These are phyloP conservation scores for Lutjanus erythropterus DNA, from an alignment of 2,113 vertebrate genomes.

Conservation along the genomic window DNA sequence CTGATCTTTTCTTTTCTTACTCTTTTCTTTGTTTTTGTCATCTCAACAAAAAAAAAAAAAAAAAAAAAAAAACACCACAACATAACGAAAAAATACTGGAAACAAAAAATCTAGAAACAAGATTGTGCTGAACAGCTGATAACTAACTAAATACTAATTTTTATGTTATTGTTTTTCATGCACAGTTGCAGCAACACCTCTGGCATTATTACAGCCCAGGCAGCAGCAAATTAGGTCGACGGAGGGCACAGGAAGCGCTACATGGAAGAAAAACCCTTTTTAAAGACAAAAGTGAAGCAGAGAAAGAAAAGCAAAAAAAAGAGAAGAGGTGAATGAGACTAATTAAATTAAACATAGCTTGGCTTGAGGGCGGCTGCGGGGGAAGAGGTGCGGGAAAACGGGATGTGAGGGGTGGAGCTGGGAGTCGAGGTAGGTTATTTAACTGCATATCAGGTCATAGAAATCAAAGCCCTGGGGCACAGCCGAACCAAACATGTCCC, in stretches of 20 bases:
- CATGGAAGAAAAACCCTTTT: slow-evolving; percentile 25
- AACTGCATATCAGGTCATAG: slow-evolving; percentile 71
- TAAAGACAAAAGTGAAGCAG: slow-evolving; percentile 41
- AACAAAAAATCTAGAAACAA: slow-evolving; percentile 18
- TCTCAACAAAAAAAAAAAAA: neutral
- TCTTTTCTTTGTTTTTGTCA: slow-evolving; percentile 24
- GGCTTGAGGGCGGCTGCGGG: slow-evolving; percentile 48
- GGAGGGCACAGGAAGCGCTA: slow-evolving; percentile 33
- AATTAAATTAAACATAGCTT: slow-evolving; percentile 69
- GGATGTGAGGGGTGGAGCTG: slow-evolving; percentile 55
- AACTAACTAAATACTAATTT: slow-evolving; percentile 37
- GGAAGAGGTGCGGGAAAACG: slow-evolving; percentile 39
- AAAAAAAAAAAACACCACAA: neutral
- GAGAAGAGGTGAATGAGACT: slow-evolving; percentile 51
- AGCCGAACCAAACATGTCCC: slow-evolving; percentile 71
- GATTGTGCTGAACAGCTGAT: slow-evolving; percentile 21
- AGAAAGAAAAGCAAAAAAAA: slow-evolving; percentile 5
- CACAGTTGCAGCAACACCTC: slow-evolving; percentile 18
- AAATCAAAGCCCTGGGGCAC: slow-evolving; percentile 71
- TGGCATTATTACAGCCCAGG: slow-evolving; percentile 52
- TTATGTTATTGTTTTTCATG: slow-evolving; percentile 38
- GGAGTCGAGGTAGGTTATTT: slow-evolving; percentile 58
- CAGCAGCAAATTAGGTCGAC: slow-evolving; percentile 54
- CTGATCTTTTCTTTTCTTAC: slow-evolving; percentile 32
- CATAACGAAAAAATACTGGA: neutral